phyloP scores from a whole-genome alignment of 2,113 vertebrate species.

The Spilogale gracilis region DNA sequence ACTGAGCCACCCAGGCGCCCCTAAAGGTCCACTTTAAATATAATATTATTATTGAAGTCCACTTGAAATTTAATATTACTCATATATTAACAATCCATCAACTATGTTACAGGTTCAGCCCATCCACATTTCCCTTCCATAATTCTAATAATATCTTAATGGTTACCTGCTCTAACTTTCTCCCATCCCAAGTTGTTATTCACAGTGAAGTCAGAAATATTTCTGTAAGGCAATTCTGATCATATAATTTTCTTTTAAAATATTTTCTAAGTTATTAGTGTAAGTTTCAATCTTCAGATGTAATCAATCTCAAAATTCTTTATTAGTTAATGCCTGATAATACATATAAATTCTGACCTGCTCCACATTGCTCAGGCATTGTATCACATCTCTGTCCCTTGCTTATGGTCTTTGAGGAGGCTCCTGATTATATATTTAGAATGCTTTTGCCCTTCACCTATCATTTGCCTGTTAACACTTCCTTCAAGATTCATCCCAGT shows the following conservation, averaged over 20 bases:
- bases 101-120: not conserved
- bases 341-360: not conserved
- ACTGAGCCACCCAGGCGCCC: no score
- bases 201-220: not conserved
- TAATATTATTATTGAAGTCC: not conserved
- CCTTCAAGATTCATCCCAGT: not conserved
- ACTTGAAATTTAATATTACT: not conserved
- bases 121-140: not conserved
- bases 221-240: not conserved
- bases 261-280: not conserved
- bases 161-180: not conserved
- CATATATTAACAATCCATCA: not conserved
- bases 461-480: not conserved
- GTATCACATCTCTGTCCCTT: not conserved
- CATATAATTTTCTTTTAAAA: not conserved
- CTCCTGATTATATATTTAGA: not conserved
- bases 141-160: not conserved
- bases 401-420: not conserved
- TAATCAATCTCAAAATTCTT: not conserved
- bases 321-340: not conserved
- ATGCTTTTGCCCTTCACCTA: not conserved
- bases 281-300: not conserved
- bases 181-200: not conserved
- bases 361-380: not conserved
- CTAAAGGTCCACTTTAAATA: not conserved